Evolutionary conservation across 2,797 vertebrate genomes (phyloP).

Genomic region (Sebastes taczanowskii): DNA sequence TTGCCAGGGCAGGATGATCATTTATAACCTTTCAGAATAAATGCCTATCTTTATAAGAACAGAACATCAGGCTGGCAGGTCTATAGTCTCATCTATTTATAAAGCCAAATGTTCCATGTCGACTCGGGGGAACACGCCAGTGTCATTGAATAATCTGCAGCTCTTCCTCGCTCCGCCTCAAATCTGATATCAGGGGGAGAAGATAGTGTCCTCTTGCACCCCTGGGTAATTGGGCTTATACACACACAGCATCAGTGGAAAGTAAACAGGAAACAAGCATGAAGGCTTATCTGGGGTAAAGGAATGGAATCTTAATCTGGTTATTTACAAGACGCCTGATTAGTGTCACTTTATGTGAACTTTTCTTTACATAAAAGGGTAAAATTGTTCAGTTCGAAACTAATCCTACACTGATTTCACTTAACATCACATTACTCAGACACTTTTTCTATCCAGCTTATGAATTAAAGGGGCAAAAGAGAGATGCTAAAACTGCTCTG

Average conservation of each 20-base stretch:
- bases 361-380: constrained; percentile 10
- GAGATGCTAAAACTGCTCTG: neutral
- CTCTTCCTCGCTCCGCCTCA: constrained; percentile 46
- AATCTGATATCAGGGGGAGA: constrained; percentile 36
- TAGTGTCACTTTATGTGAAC: constrained; percentile 48
- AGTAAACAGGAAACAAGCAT: constrained; percentile 79
- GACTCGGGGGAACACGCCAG: constrained; percentile 71
- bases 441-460: neutral
- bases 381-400: constrained; percentile 17
- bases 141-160: constrained; percentile 70
- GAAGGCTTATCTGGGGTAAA: constrained; percentile 68
- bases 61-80: constrained; percentile 77
- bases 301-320: constrained; percentile 63
- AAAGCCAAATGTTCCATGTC: constrained; percentile 82
- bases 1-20: constrained; percentile 83
- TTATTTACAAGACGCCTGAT: constrained; percentile 63
- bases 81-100: constrained; percentile 82
- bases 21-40: constrained; percentile 83
- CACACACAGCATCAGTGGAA: constrained; percentile 55
- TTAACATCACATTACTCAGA: constrained; percentile 1
- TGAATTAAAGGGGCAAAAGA: neutral
- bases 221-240: constrained; percentile 56
- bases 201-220: constrained; percentile 61
- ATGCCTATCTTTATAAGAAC: constrained; percentile 80
- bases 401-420: constrained; percentile 1